Conservation (phyloP, 2,888 invertebrate genomes). For the Pterobdella sp. region DNA sequence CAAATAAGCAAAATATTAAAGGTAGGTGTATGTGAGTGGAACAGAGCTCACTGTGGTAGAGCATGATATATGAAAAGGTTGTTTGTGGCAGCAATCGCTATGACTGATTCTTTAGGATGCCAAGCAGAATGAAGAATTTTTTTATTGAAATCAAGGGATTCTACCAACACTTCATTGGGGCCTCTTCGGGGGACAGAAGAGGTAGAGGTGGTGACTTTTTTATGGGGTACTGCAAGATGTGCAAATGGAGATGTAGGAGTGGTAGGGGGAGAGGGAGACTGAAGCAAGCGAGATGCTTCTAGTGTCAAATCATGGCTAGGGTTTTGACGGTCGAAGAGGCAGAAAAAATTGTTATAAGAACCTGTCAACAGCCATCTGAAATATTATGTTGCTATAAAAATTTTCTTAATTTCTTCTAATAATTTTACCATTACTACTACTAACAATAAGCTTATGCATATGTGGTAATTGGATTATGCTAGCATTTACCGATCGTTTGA, state of each 20-base stretch:
- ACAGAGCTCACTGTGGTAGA: background rate
- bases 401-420: no score
- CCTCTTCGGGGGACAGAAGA: constrained; percentile 91
- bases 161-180: constrained; percentile 68
- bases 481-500: constrained; percentile 74
- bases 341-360: constrained; percentile 98
- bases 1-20: no score
- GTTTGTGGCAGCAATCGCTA: constrained; percentile 97
- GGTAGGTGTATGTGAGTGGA: no score
- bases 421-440: no score
- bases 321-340: constrained; percentile 73
- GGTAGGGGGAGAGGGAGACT: background rate
- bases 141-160: constrained; percentile 97
- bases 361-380: constrained; percentile 87
- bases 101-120: constrained; percentile 97
- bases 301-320: constrained; percentile 80
- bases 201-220: constrained; percentile 74
- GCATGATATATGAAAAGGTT: constrained; percentile 63
- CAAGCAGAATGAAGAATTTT: constrained; percentile 97
- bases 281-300: constrained; percentile 79
- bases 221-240: constrained; percentile 55
- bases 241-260: constrained; percentile 7
- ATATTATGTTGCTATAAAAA: constrained; percentile 35
- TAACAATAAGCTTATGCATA: background rate
- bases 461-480: background rate